Conservation (phyloP, 2,888 invertebrate species). For the Cybosia mesomella region DNA sequence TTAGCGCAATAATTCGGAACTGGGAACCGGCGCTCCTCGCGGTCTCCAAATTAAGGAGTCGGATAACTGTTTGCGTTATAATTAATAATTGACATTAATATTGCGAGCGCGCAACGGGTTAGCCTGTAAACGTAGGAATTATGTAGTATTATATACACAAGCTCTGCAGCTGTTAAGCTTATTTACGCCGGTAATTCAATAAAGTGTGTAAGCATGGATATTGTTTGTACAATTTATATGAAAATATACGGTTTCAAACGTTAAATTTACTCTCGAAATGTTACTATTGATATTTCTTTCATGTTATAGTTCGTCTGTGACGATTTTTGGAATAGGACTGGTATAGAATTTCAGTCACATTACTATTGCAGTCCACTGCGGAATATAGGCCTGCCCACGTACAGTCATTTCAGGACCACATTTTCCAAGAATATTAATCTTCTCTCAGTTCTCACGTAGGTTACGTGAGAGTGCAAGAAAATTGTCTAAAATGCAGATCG, state of each 20-base stretch:
- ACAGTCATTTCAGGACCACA: no score
- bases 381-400: no score
- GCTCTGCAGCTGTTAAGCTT: slow-evolving; percentile 44
- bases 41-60: slow-evolving; percentile 75
- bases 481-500: no score
- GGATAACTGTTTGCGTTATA: slow-evolving; percentile 81
- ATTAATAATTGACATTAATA: slow-evolving; percentile 81
- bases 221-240: slow-evolving; percentile 25
- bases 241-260: background rate
- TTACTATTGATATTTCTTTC: background rate
- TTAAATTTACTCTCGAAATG: background rate
- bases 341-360: no score
- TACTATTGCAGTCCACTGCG: no score
- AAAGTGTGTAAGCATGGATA: slow-evolving; percentile 27
- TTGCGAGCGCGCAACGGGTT: slow-evolving; percentile 58
- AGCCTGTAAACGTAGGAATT: slow-evolving; percentile 38
- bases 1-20: slow-evolving; percentile 82
- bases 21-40: slow-evolving; percentile 69
- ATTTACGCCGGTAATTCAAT: slow-evolving; percentile 46
- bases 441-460: no score
- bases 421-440: no score
- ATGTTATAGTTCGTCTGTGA: background rate
- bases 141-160: slow-evolving; percentile 42
- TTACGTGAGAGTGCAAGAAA: no score
- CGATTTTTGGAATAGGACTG: background rate